Percentiles rank a stretch among this genome's conserved stretches.
Evolutionary conservation across 1,140 invertebrate species (phyloP).

Genomic region (Hyles euphorbiae): DNA sequence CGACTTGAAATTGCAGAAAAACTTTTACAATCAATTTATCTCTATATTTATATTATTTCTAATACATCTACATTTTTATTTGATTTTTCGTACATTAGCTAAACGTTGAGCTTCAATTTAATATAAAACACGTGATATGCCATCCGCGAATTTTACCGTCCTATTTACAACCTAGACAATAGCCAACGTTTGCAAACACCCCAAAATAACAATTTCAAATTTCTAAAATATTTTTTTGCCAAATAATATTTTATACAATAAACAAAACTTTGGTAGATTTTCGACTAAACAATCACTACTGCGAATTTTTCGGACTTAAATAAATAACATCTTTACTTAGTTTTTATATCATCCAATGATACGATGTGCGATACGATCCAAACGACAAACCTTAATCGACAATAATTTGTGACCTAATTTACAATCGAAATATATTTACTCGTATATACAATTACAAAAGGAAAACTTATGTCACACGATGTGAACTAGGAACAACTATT

Average conservation of each 20-base stretch:
- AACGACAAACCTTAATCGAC: too few relatives aligned
- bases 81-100: slow-evolving; percentile 36
- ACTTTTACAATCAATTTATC: slow-evolving; percentile 2
- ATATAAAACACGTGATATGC: slow-evolving; percentile 56
- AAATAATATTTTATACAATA: slow-evolving; percentile 14
- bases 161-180: slow-evolving; percentile 49
- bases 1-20: slow-evolving; percentile 2
- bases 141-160: slow-evolving; percentile 32
- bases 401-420: neutral
- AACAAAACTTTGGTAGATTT: slow-evolving; percentile 49
- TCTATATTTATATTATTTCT: slow-evolving; percentile 31
- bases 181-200: too few relatives aligned
- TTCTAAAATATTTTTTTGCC: too few relatives aligned
- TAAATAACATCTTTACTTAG: slow-evolving; percentile 18
- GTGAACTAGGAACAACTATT: slow-evolving; percentile 40
- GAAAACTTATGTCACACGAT: slow-evolving; percentile 34
- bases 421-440: slow-evolving; percentile 2
- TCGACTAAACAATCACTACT: slow-evolving; percentile 38
- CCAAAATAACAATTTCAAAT: too few relatives aligned
- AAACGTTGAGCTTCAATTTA: slow-evolving; percentile 44
- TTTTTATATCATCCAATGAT: too few relatives aligned
- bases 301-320: slow-evolving; percentile 16
- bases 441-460: slow-evolving; percentile 7
- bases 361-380: too few relatives aligned
- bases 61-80: slow-evolving; percentile 35